phyloP scores from a whole-genome alignment of 2,888 invertebrate genomes.

The Cerastis rubricosa region DNA sequence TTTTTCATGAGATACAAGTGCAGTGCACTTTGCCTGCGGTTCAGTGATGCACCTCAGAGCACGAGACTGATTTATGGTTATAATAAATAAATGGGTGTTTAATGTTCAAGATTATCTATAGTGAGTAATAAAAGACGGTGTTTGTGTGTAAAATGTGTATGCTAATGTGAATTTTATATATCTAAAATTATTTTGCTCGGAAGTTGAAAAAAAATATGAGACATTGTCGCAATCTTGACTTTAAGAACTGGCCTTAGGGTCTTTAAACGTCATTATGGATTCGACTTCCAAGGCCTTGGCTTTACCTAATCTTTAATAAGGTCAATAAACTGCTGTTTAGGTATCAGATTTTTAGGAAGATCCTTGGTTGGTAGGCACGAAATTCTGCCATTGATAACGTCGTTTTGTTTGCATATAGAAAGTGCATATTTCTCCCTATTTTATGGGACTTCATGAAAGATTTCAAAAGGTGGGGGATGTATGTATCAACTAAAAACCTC shows the following conservation, averaged over 20 bases:
- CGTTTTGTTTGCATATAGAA: not conserved
- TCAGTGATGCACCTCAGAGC: conserved; percentile 85
- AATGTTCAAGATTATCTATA: conserved; percentile 88
- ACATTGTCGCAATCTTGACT: conserved; percentile 42
- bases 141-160: conserved; percentile 69
- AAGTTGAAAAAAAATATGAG: conserved; percentile 50
- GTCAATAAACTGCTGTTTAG: conserved; percentile 10
- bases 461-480: not conserved
- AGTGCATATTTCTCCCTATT: not conserved
- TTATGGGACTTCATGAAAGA: not conserved
- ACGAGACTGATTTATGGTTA: conserved; percentile 88
- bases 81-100: conserved; percentile 89
- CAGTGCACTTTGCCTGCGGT: conserved; percentile 85
- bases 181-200: conserved; percentile 60
- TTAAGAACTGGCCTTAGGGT: conserved; percentile 4
- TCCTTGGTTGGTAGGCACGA: not conserved
- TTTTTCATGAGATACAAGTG: conserved; percentile 75
- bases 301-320: not conserved
- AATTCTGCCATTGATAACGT: not conserved
- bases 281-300: not conserved
- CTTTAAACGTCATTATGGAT: not conserved
- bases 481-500: not conserved
- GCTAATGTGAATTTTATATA: conserved; percentile 68
- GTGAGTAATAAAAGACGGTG: conserved; percentile 73
- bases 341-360: not conserved